phyloP scores from a whole-genome alignment of 1,140 invertebrate genomes.

The Steinernema feltiae region DNA sequence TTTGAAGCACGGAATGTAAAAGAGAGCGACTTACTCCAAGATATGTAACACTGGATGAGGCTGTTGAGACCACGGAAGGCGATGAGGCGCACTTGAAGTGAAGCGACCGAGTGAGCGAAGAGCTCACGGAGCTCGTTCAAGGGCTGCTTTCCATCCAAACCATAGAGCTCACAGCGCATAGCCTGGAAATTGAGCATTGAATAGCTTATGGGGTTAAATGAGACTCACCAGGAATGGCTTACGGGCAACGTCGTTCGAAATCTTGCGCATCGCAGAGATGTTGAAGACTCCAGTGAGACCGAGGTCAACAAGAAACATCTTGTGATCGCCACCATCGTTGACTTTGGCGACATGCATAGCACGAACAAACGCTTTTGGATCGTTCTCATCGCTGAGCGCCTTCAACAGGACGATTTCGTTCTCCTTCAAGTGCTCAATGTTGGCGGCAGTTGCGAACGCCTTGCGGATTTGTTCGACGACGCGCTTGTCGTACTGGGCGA shows the following conservation, averaged over 20 bases:
- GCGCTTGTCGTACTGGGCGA: neutral
- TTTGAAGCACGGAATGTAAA: neutral
- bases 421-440: neutral
- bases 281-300: neutral
- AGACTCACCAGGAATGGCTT: neutral
- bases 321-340: neutral
- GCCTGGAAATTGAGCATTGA: neutral
- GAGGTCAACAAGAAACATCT: neutral
- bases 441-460: neutral
- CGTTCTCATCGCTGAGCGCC: neutral
- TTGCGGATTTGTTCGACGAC: conserved; percentile 5
- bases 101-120: neutral
- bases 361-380: neutral
- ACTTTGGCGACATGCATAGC: neutral
- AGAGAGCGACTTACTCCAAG: neutral
- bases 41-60: neutral
- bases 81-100: neutral
- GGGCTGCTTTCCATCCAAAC: neutral
- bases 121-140: neutral
- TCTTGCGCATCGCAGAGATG: neutral
- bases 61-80: conserved; percentile 5
- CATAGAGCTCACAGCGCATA: neutral
- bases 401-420: neutral
- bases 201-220: neutral
- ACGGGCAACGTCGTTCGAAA: neutral